Conservation (phyloP, 2,113 vertebrate species). For the Paralichthys olivaceus region DNA sequence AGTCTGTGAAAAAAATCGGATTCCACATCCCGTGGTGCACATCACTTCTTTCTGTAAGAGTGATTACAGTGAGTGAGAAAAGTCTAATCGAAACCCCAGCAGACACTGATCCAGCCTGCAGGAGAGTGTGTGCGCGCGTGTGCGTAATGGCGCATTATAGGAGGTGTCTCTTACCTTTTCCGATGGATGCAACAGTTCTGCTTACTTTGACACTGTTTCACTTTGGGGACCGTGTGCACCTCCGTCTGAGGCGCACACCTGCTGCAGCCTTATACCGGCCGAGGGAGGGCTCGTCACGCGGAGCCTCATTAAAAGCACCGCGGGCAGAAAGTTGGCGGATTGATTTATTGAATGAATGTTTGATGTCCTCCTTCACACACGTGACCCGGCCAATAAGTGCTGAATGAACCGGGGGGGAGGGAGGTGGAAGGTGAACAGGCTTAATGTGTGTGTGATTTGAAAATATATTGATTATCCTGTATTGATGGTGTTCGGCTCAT, state of each 20-base stretch:
- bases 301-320: constrained; percentile 75
- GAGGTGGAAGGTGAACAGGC: background rate
- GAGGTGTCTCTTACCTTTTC: constrained; percentile 59
- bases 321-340: constrained; percentile 70
- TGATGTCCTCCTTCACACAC: constrained; percentile 65
- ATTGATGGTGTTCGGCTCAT: constrained; percentile 57
- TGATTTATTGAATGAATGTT: constrained; percentile 78
- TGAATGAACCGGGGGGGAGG: constrained; percentile 8
- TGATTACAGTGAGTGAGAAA: background rate
- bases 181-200: constrained; percentile 64
- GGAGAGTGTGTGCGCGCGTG: background rate
- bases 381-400: constrained; percentile 54
- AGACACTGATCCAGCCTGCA: background rate
- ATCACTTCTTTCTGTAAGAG: background rate
- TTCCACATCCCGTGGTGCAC: background rate
- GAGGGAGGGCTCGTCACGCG: constrained; percentile 63
- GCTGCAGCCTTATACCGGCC: constrained; percentile 51
- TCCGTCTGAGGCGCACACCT: constrained; percentile 77
- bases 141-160: background rate
- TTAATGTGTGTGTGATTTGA: constrained; percentile 15
- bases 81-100: constrained; percentile 13
- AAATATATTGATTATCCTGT: constrained; percentile 67
- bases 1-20: background rate
- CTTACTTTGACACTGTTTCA: constrained; percentile 23
- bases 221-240: background rate